A percentile compares a stretch with the other conserved stretches of the same genome.
These are phyloP conservation scores for Hydrophis major DNA, from an alignment of 2,797 vertebrate genomes.

Conservation along the genomic window DNA sequence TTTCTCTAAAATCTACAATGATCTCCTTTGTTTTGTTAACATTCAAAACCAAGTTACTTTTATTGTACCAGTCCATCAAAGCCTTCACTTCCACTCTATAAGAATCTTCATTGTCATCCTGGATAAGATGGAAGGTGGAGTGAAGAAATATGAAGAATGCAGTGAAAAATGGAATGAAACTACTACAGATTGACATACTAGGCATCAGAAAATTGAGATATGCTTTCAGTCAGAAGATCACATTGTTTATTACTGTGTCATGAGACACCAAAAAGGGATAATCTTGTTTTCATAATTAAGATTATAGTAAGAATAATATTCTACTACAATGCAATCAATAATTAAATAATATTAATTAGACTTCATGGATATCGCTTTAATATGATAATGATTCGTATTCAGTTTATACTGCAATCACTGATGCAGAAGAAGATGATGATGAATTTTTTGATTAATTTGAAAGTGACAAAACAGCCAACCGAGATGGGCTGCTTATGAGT, in stretches of 20 bases:
- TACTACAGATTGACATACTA: background rate
- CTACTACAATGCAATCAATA: background rate
- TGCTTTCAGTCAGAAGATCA: background rate
- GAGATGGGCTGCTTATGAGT: background rate
- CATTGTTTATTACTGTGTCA: background rate
- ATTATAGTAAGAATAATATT: background rate
- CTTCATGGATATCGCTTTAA: background rate
- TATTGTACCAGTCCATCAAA: too few relatives aligned
- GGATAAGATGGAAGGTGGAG: background rate
- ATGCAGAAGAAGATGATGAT: background rate
- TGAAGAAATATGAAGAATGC: background rate
- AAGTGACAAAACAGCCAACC: background rate
- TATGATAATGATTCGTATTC: background rate
- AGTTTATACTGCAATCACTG: background rate
- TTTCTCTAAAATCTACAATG: too few relatives aligned
- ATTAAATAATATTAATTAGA: background rate
- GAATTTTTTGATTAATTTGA: background rate
- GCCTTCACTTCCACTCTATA: too few relatives aligned
- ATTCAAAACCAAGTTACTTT: too few relatives aligned
- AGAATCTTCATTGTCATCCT: too few relatives aligned
- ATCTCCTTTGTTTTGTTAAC: too few relatives aligned
- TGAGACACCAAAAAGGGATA: background rate
- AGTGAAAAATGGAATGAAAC: background rate
- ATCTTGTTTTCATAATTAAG: background rate
- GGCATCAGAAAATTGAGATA: background rate